phyloP scores from a whole-genome alignment of 1,140 invertebrate genomes.

The Heliconius hermathena region DNA sequence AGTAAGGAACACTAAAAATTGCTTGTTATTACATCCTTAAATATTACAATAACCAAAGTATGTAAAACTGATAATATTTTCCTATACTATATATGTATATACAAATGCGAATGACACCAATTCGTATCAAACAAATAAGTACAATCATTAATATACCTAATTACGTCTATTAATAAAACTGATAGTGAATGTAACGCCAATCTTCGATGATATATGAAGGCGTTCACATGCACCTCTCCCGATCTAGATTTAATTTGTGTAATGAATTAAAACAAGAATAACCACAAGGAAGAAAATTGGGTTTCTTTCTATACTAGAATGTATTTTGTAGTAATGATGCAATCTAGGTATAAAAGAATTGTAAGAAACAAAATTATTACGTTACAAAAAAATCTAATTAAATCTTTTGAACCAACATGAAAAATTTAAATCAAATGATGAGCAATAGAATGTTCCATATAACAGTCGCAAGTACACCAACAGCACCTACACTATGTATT shows the following conservation, averaged over 20 bases:
- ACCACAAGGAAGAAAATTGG: too few species aligned
- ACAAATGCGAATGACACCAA: conserved; percentile 60
- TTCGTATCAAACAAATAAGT: conserved; percentile 52
- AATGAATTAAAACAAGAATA: neutral
- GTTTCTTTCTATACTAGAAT: too few species aligned
- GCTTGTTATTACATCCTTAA: neutral
- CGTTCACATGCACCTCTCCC: conserved; percentile 8
- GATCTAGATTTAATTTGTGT: conserved; percentile 49
- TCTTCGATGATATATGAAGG: conserved; percentile 40
- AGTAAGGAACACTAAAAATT: too few species aligned
- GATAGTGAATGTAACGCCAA: conserved; percentile 53
- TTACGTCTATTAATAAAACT: conserved; percentile 58
- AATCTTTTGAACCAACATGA: neutral
- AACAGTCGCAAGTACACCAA: neutral
- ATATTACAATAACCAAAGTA: neutral
- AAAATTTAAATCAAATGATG: neutral
- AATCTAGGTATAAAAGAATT: too few species aligned
- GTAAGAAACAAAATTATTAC: too few species aligned
- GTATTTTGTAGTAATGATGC: too few species aligned
- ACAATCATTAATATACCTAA: conserved; percentile 60
- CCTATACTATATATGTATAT: conserved; percentile 19
- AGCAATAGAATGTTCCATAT: neutral
- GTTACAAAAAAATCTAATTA: neutral
- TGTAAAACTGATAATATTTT: conserved; percentile 10
- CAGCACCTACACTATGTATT: neutral